A percentile compares a stretch with the other conserved stretches of the same genome.
These are phyloP conservation scores for Rutilus rutilus DNA, from an alignment of 2,113 vertebrate genomes.

Conservation along the genomic window DNA sequence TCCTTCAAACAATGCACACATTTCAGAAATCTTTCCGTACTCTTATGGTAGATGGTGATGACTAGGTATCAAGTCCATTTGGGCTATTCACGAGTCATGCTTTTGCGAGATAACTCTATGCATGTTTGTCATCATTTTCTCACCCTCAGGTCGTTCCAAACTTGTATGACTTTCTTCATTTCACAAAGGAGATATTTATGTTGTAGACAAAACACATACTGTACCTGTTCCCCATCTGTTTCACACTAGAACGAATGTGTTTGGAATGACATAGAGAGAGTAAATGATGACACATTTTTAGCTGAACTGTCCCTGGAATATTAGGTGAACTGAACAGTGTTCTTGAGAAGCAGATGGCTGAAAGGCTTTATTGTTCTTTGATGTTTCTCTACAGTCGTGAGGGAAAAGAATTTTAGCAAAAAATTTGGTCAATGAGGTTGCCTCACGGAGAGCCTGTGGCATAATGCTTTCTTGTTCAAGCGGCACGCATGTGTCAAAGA, in stretches of 20 bases:
- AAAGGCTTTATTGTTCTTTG: slow-evolving; percentile 31
- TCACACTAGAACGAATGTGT: background rate
- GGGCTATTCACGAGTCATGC: background rate
- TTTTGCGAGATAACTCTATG: background rate
- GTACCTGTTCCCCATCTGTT: background rate
- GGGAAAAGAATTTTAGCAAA: slow-evolving; percentile 24
- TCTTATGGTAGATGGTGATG: background rate
- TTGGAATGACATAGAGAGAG: background rate
- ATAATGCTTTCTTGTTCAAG: slow-evolving; percentile 80
- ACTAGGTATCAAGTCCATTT: background rate
- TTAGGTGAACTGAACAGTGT: slow-evolving; percentile 9
- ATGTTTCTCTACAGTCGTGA: slow-evolving; percentile 37
- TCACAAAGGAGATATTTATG: background rate
- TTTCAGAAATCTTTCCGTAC: slow-evolving; percentile 66
- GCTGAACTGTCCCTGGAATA: slow-evolving; percentile 3
- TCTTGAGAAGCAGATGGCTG: slow-evolving; percentile 22
- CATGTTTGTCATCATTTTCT: background rate
- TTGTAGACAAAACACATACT: background rate
- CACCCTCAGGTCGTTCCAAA: background rate
- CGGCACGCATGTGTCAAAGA: slow-evolving; percentile 61
- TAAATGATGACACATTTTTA: background rate
- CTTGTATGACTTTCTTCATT: background rate
- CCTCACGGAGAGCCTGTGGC: slow-evolving; percentile 66
- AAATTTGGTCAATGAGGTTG: slow-evolving; percentile 64
- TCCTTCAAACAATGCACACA: slow-evolving; percentile 77